Base-by-base conservation (phyloP, 2,113 vertebrate species). In the Acrocephalus arundinaceus region DNA sequence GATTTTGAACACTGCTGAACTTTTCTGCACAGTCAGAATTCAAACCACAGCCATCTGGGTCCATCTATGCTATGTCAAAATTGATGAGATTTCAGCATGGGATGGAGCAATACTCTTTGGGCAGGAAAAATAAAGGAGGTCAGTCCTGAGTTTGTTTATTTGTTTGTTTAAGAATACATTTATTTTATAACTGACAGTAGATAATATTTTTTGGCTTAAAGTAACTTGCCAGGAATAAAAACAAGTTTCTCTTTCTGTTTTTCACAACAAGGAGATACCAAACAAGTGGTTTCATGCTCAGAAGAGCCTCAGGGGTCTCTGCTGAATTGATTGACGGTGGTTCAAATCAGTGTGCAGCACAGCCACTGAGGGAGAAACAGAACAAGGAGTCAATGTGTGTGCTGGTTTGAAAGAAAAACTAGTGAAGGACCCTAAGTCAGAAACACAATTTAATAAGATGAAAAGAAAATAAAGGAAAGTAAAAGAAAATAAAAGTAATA, bases 331-430 rank as follows among this genome's bases (percentile, higher is more conserved):
- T 30, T 11, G 2, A 66, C 55, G 0, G 0, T 57, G 22, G 15
- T 76, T 97, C 92, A 97, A 93, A 94, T 22, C 79, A 96, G 48
- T 2, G 90, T 92, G 88, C 88, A 96, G 90, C 94, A 94, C 72
- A 96, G 65, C 94, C 95, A 97, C 95, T 96, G 67, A 48, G 68
- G 85, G 59, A 93, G 55, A 90, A 88, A 93, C 31, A 94, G 46
- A 93, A 80, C 51, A 84, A 77, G 57, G 9, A 84, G 55, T 95
- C 72, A 94, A 72, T 39, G 35, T 35, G 35, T 35, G 35, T 35
- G 35, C 35, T 35, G 35, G 35, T 35, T 35, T 35, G 35, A 35
- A 35, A 35, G 35, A 35, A 35, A 35, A 35, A 35, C 35, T 35
- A 35, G 35, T 35, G 35, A 35, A 35, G 35, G 35, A 35, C 35